Base-by-base conservation (phyloP, 2,113 vertebrate genomes). In the Myrmecobius fasciatus region DNA sequence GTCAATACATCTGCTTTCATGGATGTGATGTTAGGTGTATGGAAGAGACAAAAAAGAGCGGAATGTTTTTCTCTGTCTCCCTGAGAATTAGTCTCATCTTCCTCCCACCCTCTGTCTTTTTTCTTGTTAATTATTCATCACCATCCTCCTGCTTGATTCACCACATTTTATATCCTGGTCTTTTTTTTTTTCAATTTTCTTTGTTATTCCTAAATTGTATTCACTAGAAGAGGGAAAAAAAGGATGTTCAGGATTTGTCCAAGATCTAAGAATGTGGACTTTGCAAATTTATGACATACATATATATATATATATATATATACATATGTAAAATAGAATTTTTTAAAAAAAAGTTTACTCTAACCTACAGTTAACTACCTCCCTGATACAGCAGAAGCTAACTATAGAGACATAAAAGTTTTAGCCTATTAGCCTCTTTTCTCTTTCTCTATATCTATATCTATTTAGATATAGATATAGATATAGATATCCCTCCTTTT, bases 1-100 rank as follows among this genome's bases (percentile, higher is more conserved):
- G 96, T 98, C 97, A 98, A 98, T 98, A 98, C 98, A 98, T 98
- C 96, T 98, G 97, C 97, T 98, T 98, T 98, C 98, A 98, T 94
- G 67, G 97, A 97, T 98, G 97, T 98, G 96, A 98, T 96, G 98
- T 98, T 97, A 97, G 97, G 97, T 97, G 96, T 97, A 96, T 97
- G 97, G 97, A 97, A 93, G 96, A 98, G 97, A 98, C 98, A 98
- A 98, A 97, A 97, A 96, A 98, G 98, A 97, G 96, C 98, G 97
- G 96, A 98, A 98, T 98, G 97, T 97, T 97, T 98, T 97, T 97
- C 91, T 88, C 94, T 96, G 26, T 83, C 7, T 83, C 75, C 31
- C 92, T 22, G 8, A 96, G 97, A 97, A 93, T 96, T 95, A 96
- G 46, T 95, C 89, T 89, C 94, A 92, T 54, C 89, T 26, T 92